Percentiles rank a stretch among this genome's conserved stretches.
Evolutionary conservation across 2,113 vertebrate species (phyloP).

Genomic region (Colinus virginianus): DNA sequence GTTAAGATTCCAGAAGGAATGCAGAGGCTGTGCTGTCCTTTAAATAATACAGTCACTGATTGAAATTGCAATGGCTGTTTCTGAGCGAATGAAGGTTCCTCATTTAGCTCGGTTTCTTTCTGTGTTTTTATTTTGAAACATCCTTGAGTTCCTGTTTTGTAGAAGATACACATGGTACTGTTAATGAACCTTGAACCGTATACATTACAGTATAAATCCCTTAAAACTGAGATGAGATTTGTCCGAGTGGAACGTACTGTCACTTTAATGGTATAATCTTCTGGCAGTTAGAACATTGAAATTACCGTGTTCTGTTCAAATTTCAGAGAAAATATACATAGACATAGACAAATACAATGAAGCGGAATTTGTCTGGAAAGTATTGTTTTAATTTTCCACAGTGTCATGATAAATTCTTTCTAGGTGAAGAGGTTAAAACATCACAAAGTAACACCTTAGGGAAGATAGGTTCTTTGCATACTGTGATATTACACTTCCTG

Average conservation of each 20-base stretch:
- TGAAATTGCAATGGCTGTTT: background rate
- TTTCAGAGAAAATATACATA: background rate
- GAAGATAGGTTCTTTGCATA: background rate
- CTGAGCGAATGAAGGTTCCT: background rate
- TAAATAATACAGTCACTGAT: background rate
- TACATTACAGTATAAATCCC: background rate
- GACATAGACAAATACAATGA: background rate
- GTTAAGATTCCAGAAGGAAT: background rate
- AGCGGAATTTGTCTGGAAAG: fast-evolving
- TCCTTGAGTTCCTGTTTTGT: background rate
- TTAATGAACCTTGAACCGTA: background rate
- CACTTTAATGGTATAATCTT: background rate
- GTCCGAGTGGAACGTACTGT: background rate
- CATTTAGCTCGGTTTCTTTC: background rate
- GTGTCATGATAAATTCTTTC: background rate
- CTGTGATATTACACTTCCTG: background rate
- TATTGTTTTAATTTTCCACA: background rate
- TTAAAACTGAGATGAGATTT: background rate
- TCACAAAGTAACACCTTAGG: background rate
- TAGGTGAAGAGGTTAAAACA: background rate
- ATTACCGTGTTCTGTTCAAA: background rate
- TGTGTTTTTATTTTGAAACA: background rate
- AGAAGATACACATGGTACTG: no score
- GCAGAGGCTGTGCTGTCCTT: background rate
- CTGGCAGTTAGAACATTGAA: background rate